Evolutionary conservation across 2,888 invertebrate species (phyloP).

Genomic region (Caenorhabditis uteleia): DNA sequence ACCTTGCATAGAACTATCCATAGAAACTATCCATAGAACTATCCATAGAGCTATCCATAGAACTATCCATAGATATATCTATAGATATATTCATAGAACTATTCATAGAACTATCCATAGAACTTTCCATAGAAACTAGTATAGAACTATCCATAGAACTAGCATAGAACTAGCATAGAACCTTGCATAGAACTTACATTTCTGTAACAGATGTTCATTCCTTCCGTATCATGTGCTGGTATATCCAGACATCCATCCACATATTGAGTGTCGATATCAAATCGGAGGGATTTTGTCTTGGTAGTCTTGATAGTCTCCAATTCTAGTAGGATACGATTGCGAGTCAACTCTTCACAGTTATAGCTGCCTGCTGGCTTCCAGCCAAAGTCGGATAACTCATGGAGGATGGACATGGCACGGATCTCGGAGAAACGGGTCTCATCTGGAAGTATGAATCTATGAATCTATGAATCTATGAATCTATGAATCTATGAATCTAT

Average conservation of each 20-base stretch:
- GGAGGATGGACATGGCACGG: conserved; percentile 41
- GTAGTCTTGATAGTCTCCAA: conserved; percentile 13
- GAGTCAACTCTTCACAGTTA: conserved; percentile 52
- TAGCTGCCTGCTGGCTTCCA: conserved; percentile 56
- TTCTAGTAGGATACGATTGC: conserved; percentile 46
- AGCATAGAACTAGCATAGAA: no score
- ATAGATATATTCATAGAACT: background rate
- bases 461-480: no score
- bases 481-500: no score
- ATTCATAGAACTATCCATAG: no score
- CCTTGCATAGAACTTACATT: conserved; percentile 43
- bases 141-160: no score
- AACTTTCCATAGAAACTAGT: no score
- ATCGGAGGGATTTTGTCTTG: conserved; percentile 10
- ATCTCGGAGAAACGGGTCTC: conserved; percentile 54
- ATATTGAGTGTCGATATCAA: conserved; percentile 51
- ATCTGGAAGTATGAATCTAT: no score
- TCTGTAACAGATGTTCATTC: conserved; percentile 54
- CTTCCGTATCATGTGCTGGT: conserved; percentile 53
- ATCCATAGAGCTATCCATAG: no score
- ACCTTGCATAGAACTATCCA: background rate
- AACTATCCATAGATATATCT: no score
- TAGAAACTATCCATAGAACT: no score
- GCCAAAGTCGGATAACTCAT: conserved; percentile 49
- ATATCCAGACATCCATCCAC: conserved; percentile 52